A percentile compares a stretch with the other conserved stretches of the same genome.
These are phyloP conservation scores for Pectinophora gossypiella DNA, from an alignment of 1,140 invertebrate genomes.

Conservation along the genomic window DNA sequence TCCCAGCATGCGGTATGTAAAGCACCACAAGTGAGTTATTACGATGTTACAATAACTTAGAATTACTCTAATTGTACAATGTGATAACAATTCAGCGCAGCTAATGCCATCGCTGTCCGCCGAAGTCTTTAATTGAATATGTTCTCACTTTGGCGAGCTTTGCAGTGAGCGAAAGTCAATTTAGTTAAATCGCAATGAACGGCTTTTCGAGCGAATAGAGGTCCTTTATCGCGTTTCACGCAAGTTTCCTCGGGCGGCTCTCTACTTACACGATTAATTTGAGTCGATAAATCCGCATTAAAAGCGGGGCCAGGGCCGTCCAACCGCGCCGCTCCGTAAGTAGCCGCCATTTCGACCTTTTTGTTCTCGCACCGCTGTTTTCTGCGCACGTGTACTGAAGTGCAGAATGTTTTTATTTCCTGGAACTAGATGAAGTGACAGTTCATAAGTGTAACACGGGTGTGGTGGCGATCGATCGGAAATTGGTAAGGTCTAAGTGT, in stretches of 20 bases:
- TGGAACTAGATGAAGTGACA: conserved; percentile 23
- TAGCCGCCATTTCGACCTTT: conserved; percentile 49
- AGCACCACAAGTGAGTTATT: background rate
- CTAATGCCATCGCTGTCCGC: background rate
- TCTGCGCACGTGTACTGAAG: conserved; percentile 8
- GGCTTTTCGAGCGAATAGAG: conserved; percentile 44
- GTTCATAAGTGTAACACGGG: conserved; percentile 21
- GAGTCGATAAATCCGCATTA: conserved; percentile 71
- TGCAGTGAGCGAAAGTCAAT: conserved; percentile 34
- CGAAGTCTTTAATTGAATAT: conserved; percentile 15
- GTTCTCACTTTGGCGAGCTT: conserved; percentile 21
- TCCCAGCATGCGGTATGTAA: no score
- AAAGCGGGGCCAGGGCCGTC: conserved; percentile 56
- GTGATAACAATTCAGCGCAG: conserved; percentile 1
- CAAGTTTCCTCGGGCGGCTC: conserved; percentile 55
- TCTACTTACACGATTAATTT: conserved; percentile 71
- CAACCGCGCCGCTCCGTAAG: conserved; percentile 53
- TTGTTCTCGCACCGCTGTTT: conserved; percentile 49
- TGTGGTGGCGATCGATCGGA: conserved; percentile 33
- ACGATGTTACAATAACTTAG: background rate
- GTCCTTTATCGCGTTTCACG: conserved; percentile 61
- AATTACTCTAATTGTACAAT: background rate
- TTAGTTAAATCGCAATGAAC: conserved; percentile 42
- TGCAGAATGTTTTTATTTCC: background rate
- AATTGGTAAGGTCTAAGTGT: conserved; percentile 33